Base-by-base conservation (phyloP, 2,113 vertebrate species). In the Dasyornis broadbenti region DNA sequence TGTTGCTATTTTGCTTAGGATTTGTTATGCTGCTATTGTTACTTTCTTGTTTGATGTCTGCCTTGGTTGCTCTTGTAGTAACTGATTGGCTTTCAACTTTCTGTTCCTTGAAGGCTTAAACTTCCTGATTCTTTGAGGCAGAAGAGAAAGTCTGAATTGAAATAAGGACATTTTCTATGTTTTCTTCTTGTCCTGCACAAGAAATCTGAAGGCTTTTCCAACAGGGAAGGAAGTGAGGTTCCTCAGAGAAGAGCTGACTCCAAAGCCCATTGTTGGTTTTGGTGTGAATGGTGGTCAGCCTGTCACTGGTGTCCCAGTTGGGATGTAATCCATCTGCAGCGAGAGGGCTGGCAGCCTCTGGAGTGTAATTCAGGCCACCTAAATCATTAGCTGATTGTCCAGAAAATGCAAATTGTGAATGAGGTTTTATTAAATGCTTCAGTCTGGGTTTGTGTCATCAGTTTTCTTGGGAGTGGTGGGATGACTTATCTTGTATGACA, bases 1-100 rank as follows among this genome's bases (percentile, higher is more conserved):
- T 76, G 3, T 71, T 73, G 44, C 63, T 78, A 10, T 70, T 60
- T 28, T 50, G 44, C 44, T 54, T 77, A 76, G 70, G 39, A 13
- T 92, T 95, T 91, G 86, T 83, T 91, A 10, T 39, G 57, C 90
- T 91, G 68, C 49, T 91, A 80, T 15, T 42, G 42, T 71, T 92
- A 10, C 57, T 75, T 75, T 82, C 40, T 87, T 76, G 42, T 90
- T 95, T 79, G 56, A 50, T 54, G 30, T 54, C 23, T 84, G 31
- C 45, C 42, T 72, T 27, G 50, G 52, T 66, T 66, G 23, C 37
- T 89, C 68, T 21, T 21, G 4, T 37, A 50, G 71, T 68, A 72
- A 56, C 54, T 69, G 45, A n/a, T 71, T 59, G 40, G 39, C 47
- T 85, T 91, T 93, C 54, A 56, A 23, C 47, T 52, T 87, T 57